Conservation (phyloP, 2,888 invertebrate species). For the Meiosimyza decipiens region DNA sequence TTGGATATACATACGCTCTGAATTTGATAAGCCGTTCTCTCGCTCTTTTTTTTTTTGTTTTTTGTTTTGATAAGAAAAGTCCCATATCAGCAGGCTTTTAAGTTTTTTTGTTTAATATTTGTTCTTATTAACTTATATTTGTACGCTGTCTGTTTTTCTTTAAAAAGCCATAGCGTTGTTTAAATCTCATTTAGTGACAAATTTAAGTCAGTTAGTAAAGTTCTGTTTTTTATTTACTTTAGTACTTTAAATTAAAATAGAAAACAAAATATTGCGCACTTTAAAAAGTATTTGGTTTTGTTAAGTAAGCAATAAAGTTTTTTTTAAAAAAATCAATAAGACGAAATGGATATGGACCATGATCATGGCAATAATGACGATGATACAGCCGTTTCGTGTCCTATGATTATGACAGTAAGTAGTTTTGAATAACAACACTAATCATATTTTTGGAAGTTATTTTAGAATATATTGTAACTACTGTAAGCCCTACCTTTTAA, state of each 20-base stretch:
- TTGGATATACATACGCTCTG: too few species aligned
- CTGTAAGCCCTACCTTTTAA: too few species aligned
- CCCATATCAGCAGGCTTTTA: neutral
- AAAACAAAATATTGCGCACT: neutral
- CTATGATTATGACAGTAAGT: conserved; percentile 66
- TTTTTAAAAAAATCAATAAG: conserved; percentile 11
- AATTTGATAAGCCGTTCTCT: conserved; percentile 24
- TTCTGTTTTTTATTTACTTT: neutral
- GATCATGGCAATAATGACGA: conserved; percentile 40
- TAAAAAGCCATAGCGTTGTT: conserved; percentile 31
- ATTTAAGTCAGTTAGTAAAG: conserved; percentile 50
- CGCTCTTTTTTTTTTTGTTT: conserved; percentile 31
- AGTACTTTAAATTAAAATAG: neutral
- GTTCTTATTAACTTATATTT: too few species aligned
- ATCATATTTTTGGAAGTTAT: neutral
- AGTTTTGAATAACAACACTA: conserved; percentile 18
- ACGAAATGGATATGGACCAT: conserved; percentile 51
- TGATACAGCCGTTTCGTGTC: conserved; percentile 50
- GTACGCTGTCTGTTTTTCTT: conserved; percentile 31
- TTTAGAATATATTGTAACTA: neutral
- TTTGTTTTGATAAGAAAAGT: conserved; percentile 30
- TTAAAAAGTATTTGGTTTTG: neutral
- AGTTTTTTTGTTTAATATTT: neutral
- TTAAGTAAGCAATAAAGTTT: neutral
- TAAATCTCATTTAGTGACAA: conserved; percentile 41